phyloP scores from a whole-genome alignment of 2,888 invertebrate species.

The Callosobruchus maculatus region DNA sequence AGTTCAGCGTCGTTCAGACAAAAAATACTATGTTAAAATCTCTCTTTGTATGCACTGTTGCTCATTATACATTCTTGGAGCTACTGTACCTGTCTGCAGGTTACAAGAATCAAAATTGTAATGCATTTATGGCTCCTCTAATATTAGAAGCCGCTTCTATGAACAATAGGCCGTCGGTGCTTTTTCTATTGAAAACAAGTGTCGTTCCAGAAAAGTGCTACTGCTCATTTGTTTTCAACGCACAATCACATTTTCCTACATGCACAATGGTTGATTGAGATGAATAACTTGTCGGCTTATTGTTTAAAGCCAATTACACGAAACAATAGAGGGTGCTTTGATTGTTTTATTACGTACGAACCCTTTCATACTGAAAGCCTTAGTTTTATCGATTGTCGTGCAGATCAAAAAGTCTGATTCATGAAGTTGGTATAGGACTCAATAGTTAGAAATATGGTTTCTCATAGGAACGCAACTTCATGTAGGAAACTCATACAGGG shows the following conservation, averaged over 20 bases:
- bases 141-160: not conserved
- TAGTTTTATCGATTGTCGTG: not conserved
- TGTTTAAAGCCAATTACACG: not conserved
- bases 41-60: not conserved
- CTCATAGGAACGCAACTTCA: not conserved
- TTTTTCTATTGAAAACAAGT: not conserved
- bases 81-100: not conserved
- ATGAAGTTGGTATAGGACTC: not conserved
- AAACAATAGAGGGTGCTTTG: not conserved
- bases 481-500: not conserved
- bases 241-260: not conserved
- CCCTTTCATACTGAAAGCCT: not conserved
- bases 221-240: not conserved
- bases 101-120: not conserved
- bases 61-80: not conserved
- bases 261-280: not conserved
- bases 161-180: not conserved
- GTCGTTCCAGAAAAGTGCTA: not conserved
- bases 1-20: too few species aligned
- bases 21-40: too few species aligned
- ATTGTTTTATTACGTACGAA: too few species aligned
- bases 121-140: not conserved
- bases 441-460: too few species aligned
- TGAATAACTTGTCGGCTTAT: not conserved
- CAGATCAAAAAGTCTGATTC: not conserved